Base-by-base conservation (phyloP, 2,888 invertebrate species). In the Busseola fusca region DNA sequence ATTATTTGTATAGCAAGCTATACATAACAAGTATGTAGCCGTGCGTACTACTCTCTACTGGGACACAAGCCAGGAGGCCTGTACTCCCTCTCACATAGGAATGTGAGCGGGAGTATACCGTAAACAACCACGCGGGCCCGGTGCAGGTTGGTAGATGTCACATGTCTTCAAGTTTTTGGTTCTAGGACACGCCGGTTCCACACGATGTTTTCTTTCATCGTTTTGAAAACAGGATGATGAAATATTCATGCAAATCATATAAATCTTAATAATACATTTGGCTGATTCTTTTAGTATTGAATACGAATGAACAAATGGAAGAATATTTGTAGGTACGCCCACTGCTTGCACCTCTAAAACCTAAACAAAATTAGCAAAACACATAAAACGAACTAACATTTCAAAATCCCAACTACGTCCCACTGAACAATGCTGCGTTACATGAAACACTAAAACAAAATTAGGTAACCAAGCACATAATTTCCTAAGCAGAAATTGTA, bases 401-500 rank as follows among this genome's bases (percentile, higher is more conserved):
- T 30, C 45, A 59, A 81, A 71, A 78, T 67, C 50, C 65, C 21
- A 77, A 62, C 71, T 66, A 64, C 37, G 54, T 62, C 40, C 52
- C 60, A 27, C 68, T 60, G 27, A 72, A 84, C 83, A 79, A 82
- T 72, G 57, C 65, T 68, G 37, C 65, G 56, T 60, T 50, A 59
- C 58, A 69, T 59, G 64, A 80, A 75, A 71, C 72, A 78, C 69
- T 81, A 69, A 81, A 78, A 85, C 52, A 37, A 80, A 81, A 82
- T 84, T 74, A 84, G 82, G 63, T 64, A 79, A 77, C 76, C 63
- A 75, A 66, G 64, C 72, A 77, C 75, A 75, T 84, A 76, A 84
- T 84, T 78, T 84, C 14, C 66, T 37, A 73, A 78, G 74, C 64
- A 76, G 72, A 72, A 75, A 84, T 76, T 80, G 70, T 86, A 75